These are phyloP conservation scores for Cotesia vestalis DNA, from an alignment of 1,140 invertebrate species.

Conservation along the genomic window DNA sequence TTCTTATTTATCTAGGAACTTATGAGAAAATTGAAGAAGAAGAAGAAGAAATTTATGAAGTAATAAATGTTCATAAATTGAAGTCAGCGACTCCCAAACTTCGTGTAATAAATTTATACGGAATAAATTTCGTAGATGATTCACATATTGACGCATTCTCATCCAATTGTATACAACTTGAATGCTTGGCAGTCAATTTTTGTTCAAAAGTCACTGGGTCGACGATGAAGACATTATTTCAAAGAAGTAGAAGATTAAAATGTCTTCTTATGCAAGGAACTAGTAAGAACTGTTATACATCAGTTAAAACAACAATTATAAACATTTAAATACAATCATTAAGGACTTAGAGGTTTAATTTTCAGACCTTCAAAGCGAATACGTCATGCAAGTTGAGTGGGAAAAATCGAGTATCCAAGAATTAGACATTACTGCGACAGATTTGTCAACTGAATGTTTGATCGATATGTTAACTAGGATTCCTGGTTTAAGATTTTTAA, in stretches of 20 bases:
- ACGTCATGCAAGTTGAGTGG: constrained; percentile 97
- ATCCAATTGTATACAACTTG: constrained; percentile 93
- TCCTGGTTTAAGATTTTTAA: constrained; percentile 87
- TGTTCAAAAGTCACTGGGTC: constrained; percentile 96
- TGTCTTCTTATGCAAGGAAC: constrained; percentile 96
- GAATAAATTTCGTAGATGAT: constrained; percentile 98
- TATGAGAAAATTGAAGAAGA: constrained; percentile 99
- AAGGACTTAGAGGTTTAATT: constrained; percentile 22
- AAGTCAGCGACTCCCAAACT: constrained; percentile 96
- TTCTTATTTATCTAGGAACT: constrained; percentile 75
- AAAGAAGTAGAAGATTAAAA: constrained; percentile 90
- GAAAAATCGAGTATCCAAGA: constrained; percentile 94
- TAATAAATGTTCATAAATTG: constrained; percentile 98
- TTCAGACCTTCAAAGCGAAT: constrained; percentile 85
- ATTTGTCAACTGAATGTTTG: constrained; percentile 92
- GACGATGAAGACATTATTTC: constrained; percentile 94
- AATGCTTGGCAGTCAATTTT: constrained; percentile 96
- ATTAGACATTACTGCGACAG: constrained; percentile 95
- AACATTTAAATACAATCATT: constrained; percentile 27
- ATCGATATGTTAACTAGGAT: constrained; percentile 91
- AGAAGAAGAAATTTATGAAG: constrained; percentile 99
- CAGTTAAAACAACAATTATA: constrained; percentile 6
- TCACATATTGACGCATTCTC: constrained; percentile 98
- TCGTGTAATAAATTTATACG: constrained; percentile 94
- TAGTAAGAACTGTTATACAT: constrained; percentile 70